Base-by-base conservation (phyloP, 2,113 vertebrate genomes). In the Muntiacus muntjak region DNA sequence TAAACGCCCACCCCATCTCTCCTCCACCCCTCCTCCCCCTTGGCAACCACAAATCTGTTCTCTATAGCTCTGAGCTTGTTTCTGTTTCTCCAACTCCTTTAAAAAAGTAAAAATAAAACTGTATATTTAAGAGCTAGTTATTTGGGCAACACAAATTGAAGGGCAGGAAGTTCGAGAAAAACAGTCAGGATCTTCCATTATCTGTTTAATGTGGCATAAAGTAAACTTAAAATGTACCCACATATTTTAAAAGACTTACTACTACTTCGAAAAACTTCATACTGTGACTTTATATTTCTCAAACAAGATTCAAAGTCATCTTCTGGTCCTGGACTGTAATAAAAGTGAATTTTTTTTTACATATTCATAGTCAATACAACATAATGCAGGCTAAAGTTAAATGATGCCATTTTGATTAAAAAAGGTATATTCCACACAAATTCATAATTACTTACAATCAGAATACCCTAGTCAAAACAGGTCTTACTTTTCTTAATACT, bases 251-350 rank as follows among this genome's bases (percentile, higher is more conserved):
- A 96, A 94, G 62, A 99, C 99, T 99, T 99, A 99, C 99, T 99
- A 94, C 99, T 99, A 87, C 99, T 99, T 94, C 99, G 99, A 98
- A 99, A 99, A 90, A 99, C 99, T 97, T 99, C 99, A 4, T 99
- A 99, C 89, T 99, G 99, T 95, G 99, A 99, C 98, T 99, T 99
- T 19, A 99, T 98, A 95, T 99, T 99, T 98, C 99, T 99, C 91
- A 99, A 98, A 98, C 99, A 99, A 87, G 98, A 98, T 88, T 99
- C 99, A 15, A 99, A 99, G 95, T 99, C 99, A 25, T 99, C 99
- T 54, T 99, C 99, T 64, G 98, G 96, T 96, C 98, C 97, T 93
- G 98, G 99, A 96, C 99, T 99, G 98, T 40, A 98, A 97, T 40
- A 98, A 98, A 97, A 98, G 79, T 7, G 91, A 96, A 64, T 74